phyloP scores from a whole-genome alignment of 1,140 invertebrate genomes.

The Stegodyphus mimosarum region DNA sequence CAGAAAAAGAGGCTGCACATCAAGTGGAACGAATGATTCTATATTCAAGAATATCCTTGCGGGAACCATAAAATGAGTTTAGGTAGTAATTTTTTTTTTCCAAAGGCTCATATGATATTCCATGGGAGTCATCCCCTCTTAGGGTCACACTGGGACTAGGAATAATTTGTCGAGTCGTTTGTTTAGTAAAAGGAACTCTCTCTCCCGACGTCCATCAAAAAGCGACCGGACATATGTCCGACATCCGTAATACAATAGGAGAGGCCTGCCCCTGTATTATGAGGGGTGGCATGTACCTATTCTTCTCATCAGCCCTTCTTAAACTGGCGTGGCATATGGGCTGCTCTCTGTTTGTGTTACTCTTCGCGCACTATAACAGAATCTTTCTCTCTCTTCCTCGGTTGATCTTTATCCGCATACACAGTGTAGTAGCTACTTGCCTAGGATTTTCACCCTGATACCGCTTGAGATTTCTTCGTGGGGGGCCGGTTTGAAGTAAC shows the following conservation, averaged over 20 bases:
- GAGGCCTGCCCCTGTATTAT: slow-evolving; percentile 11
- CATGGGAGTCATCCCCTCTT: slow-evolving; percentile 39
- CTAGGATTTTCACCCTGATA: not conserved
- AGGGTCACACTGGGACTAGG: slow-evolving; percentile 20
- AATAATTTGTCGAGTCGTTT: slow-evolving; percentile 57
- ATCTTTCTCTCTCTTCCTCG: not conserved
- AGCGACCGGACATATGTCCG: slow-evolving; percentile 58
- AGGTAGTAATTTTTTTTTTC: not conserved
- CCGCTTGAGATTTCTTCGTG: not conserved
- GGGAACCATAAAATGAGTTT: no score
- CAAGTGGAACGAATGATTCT: no score
- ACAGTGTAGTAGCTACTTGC: slow-evolving; percentile 2
- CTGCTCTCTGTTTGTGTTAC: slow-evolving; percentile 39
- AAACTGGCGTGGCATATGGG: slow-evolving; percentile 53
- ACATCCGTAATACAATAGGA: slow-evolving; percentile 50
- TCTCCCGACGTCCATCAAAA: slow-evolving; percentile 18
- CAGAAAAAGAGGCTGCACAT: no score
- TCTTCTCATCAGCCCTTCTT: slow-evolving; percentile 9
- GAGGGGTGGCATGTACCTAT: not conserved
- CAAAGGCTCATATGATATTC: not conserved
- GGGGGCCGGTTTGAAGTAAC: slow-evolving; percentile 25
- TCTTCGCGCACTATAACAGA: slow-evolving; percentile 10
- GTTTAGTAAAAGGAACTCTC: slow-evolving; percentile 19
- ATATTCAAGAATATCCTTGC: no score
- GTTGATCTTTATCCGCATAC: slow-evolving; percentile 48